These are phyloP conservation scores for Plotosus lineatus DNA, from an alignment of 2,113 vertebrate species.

Conservation along the genomic window DNA sequence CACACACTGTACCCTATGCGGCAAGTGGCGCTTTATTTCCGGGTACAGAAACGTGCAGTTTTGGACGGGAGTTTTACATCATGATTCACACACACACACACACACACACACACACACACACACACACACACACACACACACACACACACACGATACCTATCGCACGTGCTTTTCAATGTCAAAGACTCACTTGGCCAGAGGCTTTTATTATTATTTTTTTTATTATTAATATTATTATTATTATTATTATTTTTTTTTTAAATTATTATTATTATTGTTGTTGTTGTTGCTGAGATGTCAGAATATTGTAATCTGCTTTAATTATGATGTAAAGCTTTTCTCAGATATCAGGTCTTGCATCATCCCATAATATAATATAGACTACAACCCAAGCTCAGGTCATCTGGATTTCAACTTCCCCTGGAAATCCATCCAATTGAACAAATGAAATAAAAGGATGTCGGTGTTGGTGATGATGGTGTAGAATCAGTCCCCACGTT, in stretches of 20 bases:
- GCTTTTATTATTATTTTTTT: no score
- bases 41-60: background rate
- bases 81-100: no score
- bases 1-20: no score
- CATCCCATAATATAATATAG: background rate
- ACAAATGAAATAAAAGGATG: background rate
- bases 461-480: accelerated
- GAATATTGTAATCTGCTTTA: background rate
- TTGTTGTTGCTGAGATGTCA: background rate
- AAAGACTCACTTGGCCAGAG: background rate
- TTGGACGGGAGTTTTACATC: background rate
- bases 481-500: background rate
- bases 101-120: no score
- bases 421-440: background rate
- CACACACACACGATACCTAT: background rate
- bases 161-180: background rate
- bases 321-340: no score
- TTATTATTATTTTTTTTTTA: background rate
- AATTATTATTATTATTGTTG: background rate
- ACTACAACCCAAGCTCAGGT: no score
- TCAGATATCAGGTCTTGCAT: background rate
- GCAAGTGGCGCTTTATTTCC: background rate
- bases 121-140: no score
- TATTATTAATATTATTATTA: no score
- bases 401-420: background rate